A percentile compares a stretch with the other conserved stretches of the same genome.
These are phyloP conservation scores for Heliconius hortense DNA, from an alignment of 2,888 invertebrate genomes.

Conservation along the genomic window DNA sequence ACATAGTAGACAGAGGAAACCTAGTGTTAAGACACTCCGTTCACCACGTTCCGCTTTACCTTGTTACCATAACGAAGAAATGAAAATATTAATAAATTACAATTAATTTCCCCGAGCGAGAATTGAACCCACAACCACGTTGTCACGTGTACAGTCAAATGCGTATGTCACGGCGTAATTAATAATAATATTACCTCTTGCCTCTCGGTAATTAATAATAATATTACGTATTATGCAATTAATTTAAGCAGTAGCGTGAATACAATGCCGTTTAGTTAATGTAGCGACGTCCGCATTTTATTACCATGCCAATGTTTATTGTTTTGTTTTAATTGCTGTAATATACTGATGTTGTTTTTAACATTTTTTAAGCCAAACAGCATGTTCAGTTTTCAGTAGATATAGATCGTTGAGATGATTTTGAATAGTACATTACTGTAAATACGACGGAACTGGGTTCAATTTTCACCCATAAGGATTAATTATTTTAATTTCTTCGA, in stretches of 20 bases:
- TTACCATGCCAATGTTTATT: background rate
- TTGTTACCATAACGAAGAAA: background rate
- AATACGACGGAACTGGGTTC: too few species aligned
- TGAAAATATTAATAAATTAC: background rate
- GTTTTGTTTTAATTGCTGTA: background rate
- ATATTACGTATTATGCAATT: too few species aligned
- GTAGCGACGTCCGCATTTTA: conserved; percentile 1
- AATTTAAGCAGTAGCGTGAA: background rate
- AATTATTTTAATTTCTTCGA: too few species aligned
- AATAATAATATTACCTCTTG: too few species aligned
- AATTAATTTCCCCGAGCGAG: background rate
- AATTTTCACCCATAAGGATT: too few species aligned
- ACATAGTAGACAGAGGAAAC: background rate
- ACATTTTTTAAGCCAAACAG: too few species aligned
- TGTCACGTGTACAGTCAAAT: background rate
- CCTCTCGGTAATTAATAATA: too few species aligned
- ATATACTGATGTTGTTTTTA: too few species aligned
- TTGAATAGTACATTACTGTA: too few species aligned
- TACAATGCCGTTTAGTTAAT: background rate
- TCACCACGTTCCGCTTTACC: background rate
- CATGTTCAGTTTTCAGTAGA: too few species aligned
- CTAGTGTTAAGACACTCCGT: background rate
- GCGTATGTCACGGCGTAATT: fast-evolving
- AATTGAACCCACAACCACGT: background rate
- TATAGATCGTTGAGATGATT: too few species aligned